A percentile compares a stretch with the other conserved stretches of the same genome.
phyloP scores from a whole-genome alignment of 2,113 vertebrate genomes.

The Tonatia bakeri region DNA sequence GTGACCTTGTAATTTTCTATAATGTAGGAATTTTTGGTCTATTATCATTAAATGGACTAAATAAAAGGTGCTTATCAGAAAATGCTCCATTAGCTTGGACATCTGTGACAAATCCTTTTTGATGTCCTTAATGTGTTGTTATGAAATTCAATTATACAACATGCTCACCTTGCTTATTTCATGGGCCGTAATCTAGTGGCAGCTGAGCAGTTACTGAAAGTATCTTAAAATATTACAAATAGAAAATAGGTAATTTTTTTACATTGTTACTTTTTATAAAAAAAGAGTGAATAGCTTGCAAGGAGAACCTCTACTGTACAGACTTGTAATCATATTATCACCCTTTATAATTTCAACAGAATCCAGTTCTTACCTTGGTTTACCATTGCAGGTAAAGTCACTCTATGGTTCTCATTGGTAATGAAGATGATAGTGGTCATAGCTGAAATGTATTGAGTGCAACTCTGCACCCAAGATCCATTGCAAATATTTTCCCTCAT shows the following conservation, averaged over 20 bases:
- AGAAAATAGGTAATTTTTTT: slow-evolving; percentile 18
- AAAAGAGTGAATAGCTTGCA: neutral
- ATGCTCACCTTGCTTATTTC: neutral
- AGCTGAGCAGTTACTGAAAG: neutral
- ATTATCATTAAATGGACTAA: slow-evolving; percentile 54
- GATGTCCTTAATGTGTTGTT: slow-evolving; percentile 26
- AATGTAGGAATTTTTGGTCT: slow-evolving; percentile 6
- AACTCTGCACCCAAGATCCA: neutral
- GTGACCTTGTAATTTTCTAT: slow-evolving; percentile 47
- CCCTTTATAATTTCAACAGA: neutral
- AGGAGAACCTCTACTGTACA: neutral
- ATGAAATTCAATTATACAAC: slow-evolving; percentile 50
- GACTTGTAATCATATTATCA: neutral
- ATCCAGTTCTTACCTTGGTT: neutral
- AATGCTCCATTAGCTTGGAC: slow-evolving; percentile 39
- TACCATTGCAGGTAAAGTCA: neutral
- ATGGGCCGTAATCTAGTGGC: neutral
- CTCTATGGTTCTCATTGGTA: neutral
- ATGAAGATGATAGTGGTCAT: neutral
- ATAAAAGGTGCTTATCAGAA: slow-evolving; percentile 63
- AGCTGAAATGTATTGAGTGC: neutral
- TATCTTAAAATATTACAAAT: neutral
- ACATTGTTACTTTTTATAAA: neutral
- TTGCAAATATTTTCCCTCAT: neutral
- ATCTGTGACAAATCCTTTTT: slow-evolving; percentile 26